Base-by-base conservation (phyloP, 2,888 invertebrate genomes). In the Eretmocerus hayati region DNA sequence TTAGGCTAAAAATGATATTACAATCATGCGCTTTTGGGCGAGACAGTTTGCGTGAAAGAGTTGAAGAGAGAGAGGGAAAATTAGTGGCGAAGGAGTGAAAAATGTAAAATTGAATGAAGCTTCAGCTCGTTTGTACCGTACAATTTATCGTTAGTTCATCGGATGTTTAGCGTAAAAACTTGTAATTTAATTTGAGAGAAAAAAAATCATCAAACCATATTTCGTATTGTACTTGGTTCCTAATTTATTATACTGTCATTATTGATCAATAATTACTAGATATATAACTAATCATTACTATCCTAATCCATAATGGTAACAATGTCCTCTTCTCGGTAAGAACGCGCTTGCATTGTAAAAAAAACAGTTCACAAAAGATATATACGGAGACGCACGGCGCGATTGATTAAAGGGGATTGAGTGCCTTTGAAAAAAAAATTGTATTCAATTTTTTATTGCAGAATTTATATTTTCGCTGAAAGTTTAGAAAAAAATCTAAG, bases 201-300 rank as follows among this genome's bases (percentile, higher is more conserved):
- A n/a, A n/a, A n/a, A n/a, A n/a, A n/a, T n/a, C n/a, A n/a, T n/a
- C n/a, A n/a, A 61, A 62, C 60, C 60, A 62, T 63, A 64, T 61
- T 63, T 68, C 59, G 60, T 66, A 64, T 65, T 65, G 64, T 69
- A 68, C 63, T 65, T 70, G 67, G 69, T 70, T 70, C 70, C 70
- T 70, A 70, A 70, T 69, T 70, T 70, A 70, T 58, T 56, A 55
- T 57, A 58, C 50, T 59, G 55, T 60, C 61, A 59, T 61, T 53
- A 59, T 58, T 57, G 55, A 58, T 56, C 58, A 58, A 59, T 57
- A 58, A 58, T 59, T 58, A 59, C 58, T 56, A 61, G 55, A 58
- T 58, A 53, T 57, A 58, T 56, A 56, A 60, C 58, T 54, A 56
- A 54, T 53, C 45, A 53, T 44, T 50, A 53, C 42, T 53, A 50